Evolutionary conservation across 2,113 vertebrate species (phyloP).

Genomic region (Pelusios castaneus): DNA sequence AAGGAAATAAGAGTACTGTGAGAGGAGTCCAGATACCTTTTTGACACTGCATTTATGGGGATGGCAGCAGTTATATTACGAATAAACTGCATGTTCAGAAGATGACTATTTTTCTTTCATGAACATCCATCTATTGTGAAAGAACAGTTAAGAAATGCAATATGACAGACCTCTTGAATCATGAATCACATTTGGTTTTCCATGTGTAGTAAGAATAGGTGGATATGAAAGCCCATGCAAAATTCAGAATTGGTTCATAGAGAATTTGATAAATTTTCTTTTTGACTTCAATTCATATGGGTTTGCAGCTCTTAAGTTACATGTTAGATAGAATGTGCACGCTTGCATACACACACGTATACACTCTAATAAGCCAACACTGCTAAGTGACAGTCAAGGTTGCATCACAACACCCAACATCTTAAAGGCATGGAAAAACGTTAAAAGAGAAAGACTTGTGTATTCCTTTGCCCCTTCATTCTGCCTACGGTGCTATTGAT

Average conservation of each 20-base stretch:
- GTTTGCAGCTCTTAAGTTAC: not conserved
- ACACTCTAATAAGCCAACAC: not conserved
- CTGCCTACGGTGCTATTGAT: not conserved
- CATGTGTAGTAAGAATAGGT: not conserved
- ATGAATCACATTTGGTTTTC: not conserved
- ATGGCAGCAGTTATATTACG: not conserved
- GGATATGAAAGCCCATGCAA: not conserved
- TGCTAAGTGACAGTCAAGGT: not conserved
- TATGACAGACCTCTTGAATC: not conserved
- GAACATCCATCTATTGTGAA: not conserved
- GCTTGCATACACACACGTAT: not conserved
- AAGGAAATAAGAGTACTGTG: conserved; percentile 1
- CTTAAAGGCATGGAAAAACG: not conserved
- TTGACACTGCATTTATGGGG: not conserved
- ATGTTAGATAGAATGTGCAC: not conserved
- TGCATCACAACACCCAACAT: not conserved
- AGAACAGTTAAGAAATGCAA: not conserved
- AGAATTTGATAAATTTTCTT: not conserved
- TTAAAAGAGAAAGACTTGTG: not conserved
- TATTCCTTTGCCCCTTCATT: not conserved
- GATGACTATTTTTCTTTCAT: not conserved
- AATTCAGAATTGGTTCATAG: not conserved
- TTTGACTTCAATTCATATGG: not conserved
- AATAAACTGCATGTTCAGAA: not conserved
- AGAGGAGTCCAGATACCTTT: conserved; percentile 1